Base-by-base conservation (phyloP, 2,888 invertebrate species). In the Dicranocentrus wangi region DNA sequence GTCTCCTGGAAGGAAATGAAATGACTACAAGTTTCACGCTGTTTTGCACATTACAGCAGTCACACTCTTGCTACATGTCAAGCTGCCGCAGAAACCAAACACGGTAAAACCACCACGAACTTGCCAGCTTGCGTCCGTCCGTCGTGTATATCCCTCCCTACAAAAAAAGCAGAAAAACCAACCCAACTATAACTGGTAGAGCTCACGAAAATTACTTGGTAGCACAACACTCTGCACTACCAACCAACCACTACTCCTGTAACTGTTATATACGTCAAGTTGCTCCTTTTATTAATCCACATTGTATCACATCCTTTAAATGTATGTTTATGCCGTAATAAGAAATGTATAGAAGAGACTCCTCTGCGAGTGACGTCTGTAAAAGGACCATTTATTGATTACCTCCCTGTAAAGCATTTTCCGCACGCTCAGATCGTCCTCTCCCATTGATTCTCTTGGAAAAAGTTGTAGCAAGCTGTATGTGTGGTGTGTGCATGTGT, bases 361-460 rank as follows among this genome's bases (percentile, higher is more conserved):
- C 10, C 13, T 47, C 15, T 47, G 60, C 60, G 23, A 65, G 65
- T 65, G 65, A 65, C 65, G 65, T 65, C 65, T 23, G 65, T 43
- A 42, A 65, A 65, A 65, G 65, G 65, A 65, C 42, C 10, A 42
- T 65, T 65, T 65, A 65, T 65, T 65, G 65, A 65, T 65, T 65
- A 23, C 65, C 65, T 65, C 65, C 65, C 15, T 25, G 21, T 43
- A 47, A 7, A 47, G n/a, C 47, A 65, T 43, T 42, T 43, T 70
- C 69, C 78, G 69, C 78, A 69, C 60, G 60, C 78, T 78, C 78
- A 61, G 78, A 55, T 60, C 32, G 47, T 63, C 70, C 60, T 70
- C 53, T 47, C 23, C 78, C 78, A 69, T 70, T 78, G 78, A 69
- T 70, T 58, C 65, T 43, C 5, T 65, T n/a, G 7, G 1, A 21